Evolutionary conservation across 2,888 invertebrate species (phyloP), one percentile per base, ranked within the genome.

Genomic region (Epistrophe eligans): DNA sequence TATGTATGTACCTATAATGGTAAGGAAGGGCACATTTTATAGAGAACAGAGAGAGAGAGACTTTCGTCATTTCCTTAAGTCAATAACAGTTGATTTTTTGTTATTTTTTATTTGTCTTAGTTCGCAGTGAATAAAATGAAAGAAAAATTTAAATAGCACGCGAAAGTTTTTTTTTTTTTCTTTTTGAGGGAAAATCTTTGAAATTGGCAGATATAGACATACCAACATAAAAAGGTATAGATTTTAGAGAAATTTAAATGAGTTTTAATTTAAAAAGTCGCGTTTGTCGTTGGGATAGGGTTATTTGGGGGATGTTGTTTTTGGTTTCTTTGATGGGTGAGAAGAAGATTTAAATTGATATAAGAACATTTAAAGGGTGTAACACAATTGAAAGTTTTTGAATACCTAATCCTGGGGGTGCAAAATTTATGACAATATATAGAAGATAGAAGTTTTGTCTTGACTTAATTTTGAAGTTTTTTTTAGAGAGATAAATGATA

Each of bases 11-110:
- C n/a, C n/a, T n/a, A n/a, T 3, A 28, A 38, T 8, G 1, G 40
- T 17, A 3, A 5, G 24, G 28, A 6, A 11, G 50, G 45, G 2
- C 2, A 13, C 15, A 5, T n/a, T 55, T 80, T 45, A n/a, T n/a
- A 11, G 43, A 48, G 28, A 50, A 50, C 5, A 35, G 35, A 50
- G 24, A 24, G 24, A 24, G 24, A 24, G 35, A 50, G 19, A 50
- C 62, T 81, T 35, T 13, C 70, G 62, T 72, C 64, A 55, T 71
- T 50, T 40, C 57, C n/a, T 52, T 38, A 73, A 71, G 71, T 79
- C 79, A 66, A 79, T 76, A 79, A 40, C 45, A 73, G 73, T 72
- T 83, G 77, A 73, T 60, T 38, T 55, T 55, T 55, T 32, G 11
- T 28, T 55, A 8, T 24, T 58, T 43, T 38, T 71, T 74, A 19